These are phyloP conservation scores for Alosa alosa DNA, from an alignment of 2,113 vertebrate genomes.

Conservation along the genomic window DNA sequence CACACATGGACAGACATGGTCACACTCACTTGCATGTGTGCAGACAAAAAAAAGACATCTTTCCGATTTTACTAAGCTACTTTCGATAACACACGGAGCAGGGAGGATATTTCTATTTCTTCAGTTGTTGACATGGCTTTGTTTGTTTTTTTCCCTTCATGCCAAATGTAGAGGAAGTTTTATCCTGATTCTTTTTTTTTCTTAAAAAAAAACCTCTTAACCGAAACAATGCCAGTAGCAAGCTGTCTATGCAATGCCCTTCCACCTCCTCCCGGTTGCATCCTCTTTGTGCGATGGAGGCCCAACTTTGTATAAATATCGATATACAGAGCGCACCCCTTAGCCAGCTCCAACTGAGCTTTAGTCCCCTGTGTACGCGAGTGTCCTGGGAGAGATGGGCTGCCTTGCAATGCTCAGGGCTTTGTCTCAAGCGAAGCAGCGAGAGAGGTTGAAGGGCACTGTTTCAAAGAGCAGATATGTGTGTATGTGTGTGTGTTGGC, in stretches of 20 bases:
- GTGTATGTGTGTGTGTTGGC: neutral
- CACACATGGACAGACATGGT: constrained; percentile 11
- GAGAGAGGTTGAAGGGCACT: constrained; percentile 8
- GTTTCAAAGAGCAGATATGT: constrained; percentile 11
- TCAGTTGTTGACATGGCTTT: neutral
- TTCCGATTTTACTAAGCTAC: neutral
- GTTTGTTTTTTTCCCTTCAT: constrained; percentile 5
- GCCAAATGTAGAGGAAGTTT: constrained; percentile 7
- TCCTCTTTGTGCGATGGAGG: constrained; percentile 31
- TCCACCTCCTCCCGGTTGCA: constrained; percentile 46
- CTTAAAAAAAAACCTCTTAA: neutral
- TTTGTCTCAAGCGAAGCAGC: constrained; percentile 8
- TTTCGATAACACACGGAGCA: neutral
- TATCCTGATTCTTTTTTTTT: neutral
- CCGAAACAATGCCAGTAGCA: constrained; percentile 58
- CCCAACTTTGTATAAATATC: neutral
- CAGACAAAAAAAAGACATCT: constrained; percentile 39
- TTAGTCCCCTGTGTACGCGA: neutral
- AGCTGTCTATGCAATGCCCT: constrained; percentile 73
- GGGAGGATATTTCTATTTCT: neutral
- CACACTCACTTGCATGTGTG: neutral
- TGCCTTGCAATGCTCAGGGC: neutral
- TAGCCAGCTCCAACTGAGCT: neutral
- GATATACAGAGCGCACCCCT: neutral
- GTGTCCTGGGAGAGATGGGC: neutral